phyloP scores from a whole-genome alignment of 2,113 vertebrate species.

The Cyphomyrus plagiostoma region DNA sequence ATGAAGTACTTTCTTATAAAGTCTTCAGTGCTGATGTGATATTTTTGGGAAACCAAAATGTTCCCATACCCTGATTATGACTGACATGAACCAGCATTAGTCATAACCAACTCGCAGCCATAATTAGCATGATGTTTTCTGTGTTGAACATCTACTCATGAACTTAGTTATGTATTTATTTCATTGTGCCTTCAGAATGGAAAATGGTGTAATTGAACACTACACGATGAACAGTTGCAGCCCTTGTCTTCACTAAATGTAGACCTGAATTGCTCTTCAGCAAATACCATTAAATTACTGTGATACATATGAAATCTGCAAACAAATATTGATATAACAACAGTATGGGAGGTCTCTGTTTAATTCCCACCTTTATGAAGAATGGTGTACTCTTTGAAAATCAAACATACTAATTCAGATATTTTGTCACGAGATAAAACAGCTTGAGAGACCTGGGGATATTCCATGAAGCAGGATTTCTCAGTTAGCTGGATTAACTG shows the following conservation, averaged over 20 bases:
- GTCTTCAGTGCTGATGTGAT: neutral
- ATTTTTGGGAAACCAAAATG: neutral
- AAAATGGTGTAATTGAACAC: neutral
- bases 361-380: neutral
- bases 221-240: neutral
- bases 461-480: neutral
- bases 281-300: neutral
- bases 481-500: neutral
- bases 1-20: neutral
- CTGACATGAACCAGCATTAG: neutral
- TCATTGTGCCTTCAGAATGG: neutral
- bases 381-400: neutral
- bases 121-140: neutral
- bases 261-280: neutral
- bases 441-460: neutral
- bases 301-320: neutral
- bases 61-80: neutral
- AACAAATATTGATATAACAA: neutral
- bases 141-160: neutral
- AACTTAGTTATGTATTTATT: neutral
- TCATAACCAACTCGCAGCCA: neutral
- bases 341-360: neutral
- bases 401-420: neutral
- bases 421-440: neutral
- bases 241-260: neutral